Evolutionary conservation across 2,888 invertebrate genomes (phyloP), one percentile per base, ranked within the genome.

Genomic region (Cataglyphis albicans): DNA sequence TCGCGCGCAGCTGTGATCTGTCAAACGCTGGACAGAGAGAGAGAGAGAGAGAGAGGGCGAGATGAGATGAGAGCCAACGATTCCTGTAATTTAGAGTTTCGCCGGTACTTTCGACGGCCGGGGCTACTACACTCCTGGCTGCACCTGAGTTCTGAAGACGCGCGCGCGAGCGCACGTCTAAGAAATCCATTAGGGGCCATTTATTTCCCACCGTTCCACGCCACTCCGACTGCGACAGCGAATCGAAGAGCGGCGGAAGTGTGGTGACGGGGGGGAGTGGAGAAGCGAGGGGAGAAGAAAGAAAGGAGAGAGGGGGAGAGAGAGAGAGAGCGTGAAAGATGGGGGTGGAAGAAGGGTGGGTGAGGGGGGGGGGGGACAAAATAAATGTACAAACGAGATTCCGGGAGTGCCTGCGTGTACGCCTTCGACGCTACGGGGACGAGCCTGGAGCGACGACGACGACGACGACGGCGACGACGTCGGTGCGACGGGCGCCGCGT

Each of bases 331-430:
- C 25, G 32, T 32, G 41, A 21, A 57, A 35, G 44, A 48, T 21
- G 21, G 10, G 10, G 25, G 21, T 25, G 25, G 25, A 25, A n/a
- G 18, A 48, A n/a, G 12, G n/a, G 12, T 4, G 38, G 70, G 78
- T n/a, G 48, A 52, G 25, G 29, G 35, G 52, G 18, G 18, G 63
- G 67, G 81, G 70, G 52, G 55, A 44, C 73, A 63, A 83, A 73
- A 82, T 64, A 83, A 83, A 82, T 63, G 70, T 72, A 75, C 74
- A 73, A 83, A 63, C 64, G 70, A 74, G 73, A 84, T 70, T 83
- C 72, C 76, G 64, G 32, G 82, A 70, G 78, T 80, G 78, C 72
- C 70, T 80, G 78, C 78, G 44, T 78, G 70, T 70, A 32, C 78
- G 78, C 57, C 48, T 61, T 48, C 72, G 78, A 59, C 70, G 44